Conservation (phyloP, 1,140 invertebrate species). For the Arctopsyche grandis region DNA sequence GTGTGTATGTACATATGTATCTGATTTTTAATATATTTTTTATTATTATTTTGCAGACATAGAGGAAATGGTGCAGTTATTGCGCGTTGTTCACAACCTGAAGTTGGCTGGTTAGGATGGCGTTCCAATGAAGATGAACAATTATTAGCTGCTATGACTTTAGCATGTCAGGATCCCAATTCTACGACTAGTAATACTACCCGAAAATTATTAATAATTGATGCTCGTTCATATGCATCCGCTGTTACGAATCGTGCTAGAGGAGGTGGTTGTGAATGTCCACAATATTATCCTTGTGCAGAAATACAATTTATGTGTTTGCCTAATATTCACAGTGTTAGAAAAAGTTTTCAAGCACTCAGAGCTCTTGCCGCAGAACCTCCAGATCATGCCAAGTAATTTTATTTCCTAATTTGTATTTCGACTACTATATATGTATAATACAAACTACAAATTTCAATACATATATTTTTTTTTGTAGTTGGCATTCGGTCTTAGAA, state of each 20-base stretch:
- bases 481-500: constrained; percentile 89
- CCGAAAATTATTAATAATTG: constrained; percentile 88
- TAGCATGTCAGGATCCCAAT: constrained; percentile 73
- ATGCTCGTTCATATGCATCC: constrained; percentile 94
- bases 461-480: constrained; percentile 60
- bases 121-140: constrained; percentile 89
- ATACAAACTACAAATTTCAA: background rate
- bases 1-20: constrained; percentile 15
- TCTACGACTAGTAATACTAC: background rate
- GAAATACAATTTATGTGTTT: constrained; percentile 98
- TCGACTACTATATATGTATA: constrained; percentile 13
- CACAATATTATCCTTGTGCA: constrained; percentile 93
- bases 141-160: constrained; percentile 82
- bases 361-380: constrained; percentile 79
- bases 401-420: constrained; percentile 12
- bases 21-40: constrained; percentile 49
- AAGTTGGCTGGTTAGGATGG: constrained; percentile 94
- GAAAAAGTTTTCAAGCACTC: constrained; percentile 85
- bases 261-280: constrained; percentile 95
- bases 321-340: constrained; percentile 95
- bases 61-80: constrained; percentile 90
- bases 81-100: constrained; percentile 91
- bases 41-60: no score
- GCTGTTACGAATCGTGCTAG: constrained; percentile 95
- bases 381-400: constrained; percentile 81